Evolutionary conservation across 2,888 invertebrate species (phyloP), one percentile per base, ranked within the genome.

Genomic region (Tinea trinotella): DNA sequence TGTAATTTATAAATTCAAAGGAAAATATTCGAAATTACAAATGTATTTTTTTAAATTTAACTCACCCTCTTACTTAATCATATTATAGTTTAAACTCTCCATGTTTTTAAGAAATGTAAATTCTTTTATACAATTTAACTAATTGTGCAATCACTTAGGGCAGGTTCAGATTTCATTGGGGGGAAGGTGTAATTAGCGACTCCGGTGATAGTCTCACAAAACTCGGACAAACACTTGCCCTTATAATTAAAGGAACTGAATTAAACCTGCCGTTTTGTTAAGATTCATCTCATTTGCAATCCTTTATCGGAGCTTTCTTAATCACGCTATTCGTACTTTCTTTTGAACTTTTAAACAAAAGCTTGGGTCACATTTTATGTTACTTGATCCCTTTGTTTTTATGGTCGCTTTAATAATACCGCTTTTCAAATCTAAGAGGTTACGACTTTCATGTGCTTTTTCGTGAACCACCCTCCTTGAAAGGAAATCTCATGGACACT

Each of bases 201-300:
- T 24, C 50, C 19, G 53, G 40, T 12, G 40, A 18, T 18, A 24
- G 22, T 48, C 34, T 36, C 35, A 46, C 63, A 69, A 68, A 72
- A 75, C 71, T 77, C 61, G 74, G 76, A 76, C 74, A 80, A 76
- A 76, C 75, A 76, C 71, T 74, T 74, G 72, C 65, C 71, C 67
- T 68, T 73, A 74, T 82, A 82, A 84, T 83, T 82, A 81, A 76
- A 76, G 70, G 63, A 58, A 58, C 56, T 55, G 55, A 58, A 61
- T 67, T 64, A 63, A 56, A 59, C 54, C 57, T 54, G 34, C 56
- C 59, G 58, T 61, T 59, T 65, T 52, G 52, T 54, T 34, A 35
- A 53, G 62, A 64, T 60, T 62, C 58, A 64, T 62, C 71, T 82
- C 78, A 78, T 82, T 80, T 81, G 76, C 77, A 81, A 78, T 73